Evolutionary conservation across 2,888 invertebrate genomes (phyloP).

Genomic region (Thumatha senex): DNA sequence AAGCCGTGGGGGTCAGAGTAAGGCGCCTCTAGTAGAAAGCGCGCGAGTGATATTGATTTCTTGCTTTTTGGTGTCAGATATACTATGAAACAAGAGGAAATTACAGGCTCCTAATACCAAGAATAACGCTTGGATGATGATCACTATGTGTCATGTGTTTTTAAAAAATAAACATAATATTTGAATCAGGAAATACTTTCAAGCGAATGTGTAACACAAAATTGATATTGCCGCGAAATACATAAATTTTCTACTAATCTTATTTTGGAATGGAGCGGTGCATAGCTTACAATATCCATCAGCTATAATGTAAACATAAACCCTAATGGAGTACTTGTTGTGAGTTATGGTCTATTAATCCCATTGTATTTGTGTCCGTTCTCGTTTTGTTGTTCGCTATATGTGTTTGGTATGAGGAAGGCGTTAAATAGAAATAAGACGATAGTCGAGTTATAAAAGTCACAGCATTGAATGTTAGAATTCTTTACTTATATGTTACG

Average conservation of each 20-base stretch:
- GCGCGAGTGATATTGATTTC: no score
- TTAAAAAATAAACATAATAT: background rate
- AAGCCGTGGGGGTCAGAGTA: no score
- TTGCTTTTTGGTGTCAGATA: no score
- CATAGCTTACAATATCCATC: constrained; percentile 5
- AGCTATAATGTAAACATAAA: background rate
- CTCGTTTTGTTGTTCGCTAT: constrained; percentile 24
- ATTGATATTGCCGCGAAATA: background rate
- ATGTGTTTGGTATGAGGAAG: constrained; percentile 33
- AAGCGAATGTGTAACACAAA: background rate
- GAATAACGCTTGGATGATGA: no score
- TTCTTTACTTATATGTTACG: no score
- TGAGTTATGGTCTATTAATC: constrained; percentile 36
- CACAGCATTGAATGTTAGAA: no score
- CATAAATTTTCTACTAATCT: constrained; percentile 11
- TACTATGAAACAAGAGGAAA: no score
- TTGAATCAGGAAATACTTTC: background rate
- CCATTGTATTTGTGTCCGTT: constrained; percentile 23
- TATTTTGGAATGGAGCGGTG: constrained; percentile 15
- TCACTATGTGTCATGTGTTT: background rate
- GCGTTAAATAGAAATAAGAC: background rate
- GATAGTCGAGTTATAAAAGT: background rate
- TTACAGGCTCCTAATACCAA: no score
- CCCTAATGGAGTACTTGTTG: constrained; percentile 13
- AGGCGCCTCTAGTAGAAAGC: no score